A percentile compares a stretch with the other conserved stretches of the same genome.
Evolutionary conservation across 2,113 vertebrate genomes (phyloP).

Genomic region (Agelaius tricolor): DNA sequence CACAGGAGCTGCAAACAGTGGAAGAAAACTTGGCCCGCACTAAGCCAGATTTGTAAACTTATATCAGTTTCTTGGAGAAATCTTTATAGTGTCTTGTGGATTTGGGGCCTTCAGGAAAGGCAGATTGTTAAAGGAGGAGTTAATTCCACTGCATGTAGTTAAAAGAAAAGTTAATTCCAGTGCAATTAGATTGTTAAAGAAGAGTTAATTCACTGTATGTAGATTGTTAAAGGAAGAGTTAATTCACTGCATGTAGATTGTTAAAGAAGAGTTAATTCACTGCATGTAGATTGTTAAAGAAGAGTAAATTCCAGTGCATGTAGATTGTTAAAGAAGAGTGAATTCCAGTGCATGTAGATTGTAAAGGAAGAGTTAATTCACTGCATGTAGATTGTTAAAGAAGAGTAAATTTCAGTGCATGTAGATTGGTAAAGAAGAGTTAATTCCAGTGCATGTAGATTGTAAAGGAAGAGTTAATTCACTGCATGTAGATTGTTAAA

Average conservation of each 20-base stretch:
- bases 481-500: too few species aligned
- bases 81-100: accelerated
- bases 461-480: neutral
- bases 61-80: neutral
- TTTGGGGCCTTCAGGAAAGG: neutral
- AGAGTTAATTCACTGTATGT: neutral
- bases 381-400: too few species aligned
- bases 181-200: too few species aligned
- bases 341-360: neutral
- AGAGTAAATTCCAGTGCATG: neutral
- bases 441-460: neutral
- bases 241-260: neutral
- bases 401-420: neutral
- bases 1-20: neutral
- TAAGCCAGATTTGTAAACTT: neutral
- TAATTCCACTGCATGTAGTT: neutral
- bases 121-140: neutral
- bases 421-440: neutral
- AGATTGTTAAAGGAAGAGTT: neutral
- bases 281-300: too few species aligned
- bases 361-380: neutral
- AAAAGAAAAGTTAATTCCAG: neutral
- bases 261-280: neutral
- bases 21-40: neutral
- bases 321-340: neutral